These are phyloP conservation scores for Liparis tanakae DNA, from an alignment of 2,797 vertebrate species.

Conservation along the genomic window DNA sequence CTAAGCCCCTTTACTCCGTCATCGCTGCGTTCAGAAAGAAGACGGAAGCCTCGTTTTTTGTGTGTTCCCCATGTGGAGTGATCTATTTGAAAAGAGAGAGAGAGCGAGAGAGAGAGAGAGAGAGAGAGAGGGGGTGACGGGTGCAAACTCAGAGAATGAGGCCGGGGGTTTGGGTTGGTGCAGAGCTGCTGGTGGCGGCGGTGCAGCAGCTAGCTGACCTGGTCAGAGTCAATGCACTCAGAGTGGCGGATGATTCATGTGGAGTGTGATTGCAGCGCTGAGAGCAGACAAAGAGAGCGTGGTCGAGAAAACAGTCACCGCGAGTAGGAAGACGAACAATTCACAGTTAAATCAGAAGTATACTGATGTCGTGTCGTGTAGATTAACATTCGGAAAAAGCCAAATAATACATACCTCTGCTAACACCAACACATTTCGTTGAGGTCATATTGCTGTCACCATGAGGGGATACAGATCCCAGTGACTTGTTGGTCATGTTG, in stretches of 20 bases:
- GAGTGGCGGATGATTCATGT: slow-evolving; percentile 74
- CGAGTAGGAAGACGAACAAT: slow-evolving; percentile 68
- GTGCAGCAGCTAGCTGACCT: slow-evolving; percentile 54
- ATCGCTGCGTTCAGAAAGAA: slow-evolving; percentile 17
- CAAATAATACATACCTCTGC: not conserved
- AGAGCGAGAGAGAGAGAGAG: no score
- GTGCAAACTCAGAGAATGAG: slow-evolving; percentile 48
- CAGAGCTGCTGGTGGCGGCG: not conserved
- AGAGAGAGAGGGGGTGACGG: not conserved
- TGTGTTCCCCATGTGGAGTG: slow-evolving; percentile 27
- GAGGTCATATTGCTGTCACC: not conserved
- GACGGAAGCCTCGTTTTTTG: slow-evolving; percentile 28
- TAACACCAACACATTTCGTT: not conserved
- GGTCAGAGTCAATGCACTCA: slow-evolving; percentile 60
- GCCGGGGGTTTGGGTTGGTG: slow-evolving; percentile 29
- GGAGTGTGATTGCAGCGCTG: slow-evolving; percentile 56
- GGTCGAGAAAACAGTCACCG: slow-evolving; percentile 67
- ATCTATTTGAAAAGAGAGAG: slow-evolving; percentile 36
- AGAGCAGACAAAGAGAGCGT: slow-evolving; percentile 69
- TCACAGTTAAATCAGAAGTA: slow-evolving; percentile 52
- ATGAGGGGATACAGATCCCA: not conserved
- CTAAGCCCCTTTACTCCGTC: slow-evolving; percentile 37
- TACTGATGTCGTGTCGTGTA: slow-evolving; percentile 14
- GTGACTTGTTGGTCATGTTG: not conserved
- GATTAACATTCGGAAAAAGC: not conserved